Percentiles rank a stretch among this genome's conserved stretches.
phyloP scores from a whole-genome alignment of 2,888 invertebrate genomes.

The Saturnia pavonia region DNA sequence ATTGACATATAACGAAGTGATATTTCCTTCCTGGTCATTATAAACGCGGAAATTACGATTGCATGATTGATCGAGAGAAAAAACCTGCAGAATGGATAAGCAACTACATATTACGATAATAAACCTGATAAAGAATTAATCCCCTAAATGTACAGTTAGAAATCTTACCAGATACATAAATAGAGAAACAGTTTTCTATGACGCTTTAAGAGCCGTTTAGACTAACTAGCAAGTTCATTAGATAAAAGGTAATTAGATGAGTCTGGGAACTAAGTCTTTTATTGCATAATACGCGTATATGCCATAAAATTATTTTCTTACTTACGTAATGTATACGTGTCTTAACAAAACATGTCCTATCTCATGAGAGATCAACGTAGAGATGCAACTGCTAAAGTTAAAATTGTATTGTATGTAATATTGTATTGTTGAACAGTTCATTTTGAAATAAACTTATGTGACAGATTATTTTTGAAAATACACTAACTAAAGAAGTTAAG shows the following conservation, averaged over 20 bases:
- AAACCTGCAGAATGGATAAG: constrained; percentile 8
- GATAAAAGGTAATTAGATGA: neutral
- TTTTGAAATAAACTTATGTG: neutral
- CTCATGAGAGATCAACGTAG: neutral
- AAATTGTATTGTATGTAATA: neutral
- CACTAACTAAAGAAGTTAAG: no score
- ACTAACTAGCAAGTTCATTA: neutral
- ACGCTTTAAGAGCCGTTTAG: neutral
- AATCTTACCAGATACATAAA: constrained; percentile 20
- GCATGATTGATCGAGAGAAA: neutral
- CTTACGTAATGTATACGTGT: neutral
- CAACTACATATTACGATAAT: neutral
- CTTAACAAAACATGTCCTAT: neutral
- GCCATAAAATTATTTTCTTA: neutral
- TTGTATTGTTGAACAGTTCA: neutral
- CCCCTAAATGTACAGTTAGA: constrained; percentile 14
- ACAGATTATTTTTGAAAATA: neutral
- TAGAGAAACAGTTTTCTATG: neutral
- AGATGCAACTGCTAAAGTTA: neutral
- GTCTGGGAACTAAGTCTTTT: neutral
- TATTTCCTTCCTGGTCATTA: constrained; percentile 41
- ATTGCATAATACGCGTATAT: neutral
- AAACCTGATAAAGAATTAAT: constrained; percentile 12
- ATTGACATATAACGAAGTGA: constrained; percentile 43
- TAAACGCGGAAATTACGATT: constrained; percentile 34